Evolutionary conservation across 2,797 vertebrate species (phyloP).

Genomic region (Pelobates cultripes): DNA sequence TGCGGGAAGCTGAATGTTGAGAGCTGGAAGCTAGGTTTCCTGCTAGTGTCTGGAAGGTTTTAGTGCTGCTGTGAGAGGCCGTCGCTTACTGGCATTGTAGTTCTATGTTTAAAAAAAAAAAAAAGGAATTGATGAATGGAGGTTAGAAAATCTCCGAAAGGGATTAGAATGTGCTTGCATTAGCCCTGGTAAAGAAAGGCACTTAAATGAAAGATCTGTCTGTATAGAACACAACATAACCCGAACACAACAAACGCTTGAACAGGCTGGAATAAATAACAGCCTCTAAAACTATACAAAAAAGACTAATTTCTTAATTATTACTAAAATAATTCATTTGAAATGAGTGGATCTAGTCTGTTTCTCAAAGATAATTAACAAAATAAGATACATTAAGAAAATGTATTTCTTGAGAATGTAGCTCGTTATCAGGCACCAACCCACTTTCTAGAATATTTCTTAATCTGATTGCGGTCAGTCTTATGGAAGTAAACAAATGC

Average conservation of each 20-base stretch:
- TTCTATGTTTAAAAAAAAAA: constrained; percentile 49
- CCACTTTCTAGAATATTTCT: constrained; percentile 3
- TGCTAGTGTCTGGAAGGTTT: constrained; percentile 51
- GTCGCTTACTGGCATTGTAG: constrained; percentile 59
- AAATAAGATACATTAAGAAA: constrained; percentile 56
- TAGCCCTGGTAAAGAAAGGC: constrained; percentile 63
- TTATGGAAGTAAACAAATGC: not conserved
- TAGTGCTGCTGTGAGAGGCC: constrained; percentile 62
- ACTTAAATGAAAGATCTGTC: constrained; percentile 70
- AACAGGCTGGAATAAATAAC: constrained; percentile 59
- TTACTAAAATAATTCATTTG: constrained; percentile 36
- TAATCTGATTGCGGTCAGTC: not conserved
- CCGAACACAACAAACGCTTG: constrained; percentile 55
- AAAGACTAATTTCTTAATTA: constrained; percentile 37
- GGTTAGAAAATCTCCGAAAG: constrained; percentile 60
- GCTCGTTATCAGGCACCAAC: constrained; percentile 35
- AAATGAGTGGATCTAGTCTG: constrained; percentile 56
- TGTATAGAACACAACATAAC: constrained; percentile 66
- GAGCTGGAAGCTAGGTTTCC: constrained; percentile 55
- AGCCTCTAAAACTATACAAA: constrained; percentile 61
- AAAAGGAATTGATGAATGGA: constrained; percentile 56
- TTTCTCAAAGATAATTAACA: constrained; percentile 57
- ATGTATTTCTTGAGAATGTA: not conserved
- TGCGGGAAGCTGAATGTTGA: constrained; percentile 51
- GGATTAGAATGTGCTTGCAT: constrained; percentile 59